These are phyloP conservation scores for Neoaliturus tenellus DNA, from an alignment of 2,888 invertebrate genomes.

Conservation along the genomic window DNA sequence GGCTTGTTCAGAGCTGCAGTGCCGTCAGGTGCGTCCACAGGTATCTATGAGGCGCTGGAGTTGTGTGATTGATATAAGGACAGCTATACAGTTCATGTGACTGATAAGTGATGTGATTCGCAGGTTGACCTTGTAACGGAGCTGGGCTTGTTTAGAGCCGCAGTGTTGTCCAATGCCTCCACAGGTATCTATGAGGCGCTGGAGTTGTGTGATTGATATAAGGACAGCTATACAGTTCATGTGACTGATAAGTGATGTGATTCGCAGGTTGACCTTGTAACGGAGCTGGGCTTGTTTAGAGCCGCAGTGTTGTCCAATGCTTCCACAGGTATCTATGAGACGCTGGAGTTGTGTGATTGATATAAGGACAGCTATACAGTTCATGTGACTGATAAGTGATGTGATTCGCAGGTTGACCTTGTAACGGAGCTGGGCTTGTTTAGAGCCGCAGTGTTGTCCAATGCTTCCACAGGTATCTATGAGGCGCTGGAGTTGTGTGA, in stretches of 20 bases:
- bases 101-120: constrained; percentile 75
- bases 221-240: constrained; percentile 91
- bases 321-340: too few relatives aligned
- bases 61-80: constrained; percentile 93
- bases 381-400: too few relatives aligned
- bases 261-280: too few relatives aligned
- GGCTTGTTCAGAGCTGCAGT: constrained; percentile 96
- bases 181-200: constrained; percentile 99
- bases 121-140: constrained; percentile 83
- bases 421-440: constrained; percentile 87
- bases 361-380: too few relatives aligned
- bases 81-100: too few relatives aligned
- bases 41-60: constrained; percentile 98
- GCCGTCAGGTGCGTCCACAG: constrained; percentile 98
- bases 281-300: too few relatives aligned
- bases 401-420: constrained; percentile 79
- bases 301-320: too few relatives aligned
- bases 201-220: constrained; percentile 95
- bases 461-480: constrained; percentile 98
- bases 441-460: constrained; percentile 98
- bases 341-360: too few relatives aligned
- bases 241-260: too few relatives aligned
- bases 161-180: constrained; percentile 98
- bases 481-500: constrained; percentile 98
- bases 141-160: constrained; percentile 89